These are phyloP conservation scores for Lepilemur septentrionalis DNA, from an alignment of 2,797 vertebrate species.

Conservation along the genomic window DNA sequence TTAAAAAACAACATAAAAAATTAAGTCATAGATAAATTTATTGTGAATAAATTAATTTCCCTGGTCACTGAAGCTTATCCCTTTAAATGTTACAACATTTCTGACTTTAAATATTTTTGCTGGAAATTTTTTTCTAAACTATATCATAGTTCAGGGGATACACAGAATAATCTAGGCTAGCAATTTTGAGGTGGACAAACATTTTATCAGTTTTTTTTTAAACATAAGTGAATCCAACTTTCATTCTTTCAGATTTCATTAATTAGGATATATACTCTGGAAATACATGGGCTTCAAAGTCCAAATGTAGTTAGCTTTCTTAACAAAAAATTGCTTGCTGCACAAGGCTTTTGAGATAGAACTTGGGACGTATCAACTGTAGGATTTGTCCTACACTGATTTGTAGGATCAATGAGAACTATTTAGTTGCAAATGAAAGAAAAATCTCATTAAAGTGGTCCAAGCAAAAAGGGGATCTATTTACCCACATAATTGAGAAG, in stretches of 20 bases:
- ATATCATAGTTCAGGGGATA: not conserved
- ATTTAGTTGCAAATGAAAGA: not conserved
- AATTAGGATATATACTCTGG: not conserved
- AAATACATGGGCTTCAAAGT: not conserved
- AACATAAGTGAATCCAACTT: not conserved
- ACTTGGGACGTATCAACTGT: not conserved
- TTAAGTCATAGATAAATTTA: not conserved
- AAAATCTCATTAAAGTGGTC: not conserved
- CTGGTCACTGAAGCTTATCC: not conserved
- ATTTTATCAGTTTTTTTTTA: not conserved
- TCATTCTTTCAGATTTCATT: not conserved
- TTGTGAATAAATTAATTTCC: not conserved
- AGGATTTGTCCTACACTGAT: not conserved
- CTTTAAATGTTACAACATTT: not conserved
- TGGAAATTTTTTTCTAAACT: not conserved
- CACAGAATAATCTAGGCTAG: not conserved
- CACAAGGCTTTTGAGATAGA: not conserved
- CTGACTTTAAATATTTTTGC: slow-evolving; percentile 6
- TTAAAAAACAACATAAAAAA: not conserved
- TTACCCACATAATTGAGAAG: not conserved
- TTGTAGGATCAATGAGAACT: not conserved
- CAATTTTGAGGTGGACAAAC: not conserved
- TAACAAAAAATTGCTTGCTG: not conserved
- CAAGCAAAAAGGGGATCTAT: not conserved
- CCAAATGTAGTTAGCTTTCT: not conserved